Evolutionary conservation across 1,140 invertebrate genomes (phyloP), one percentile per base, ranked within the genome.

Genomic region (Drosophila bocki): DNA sequence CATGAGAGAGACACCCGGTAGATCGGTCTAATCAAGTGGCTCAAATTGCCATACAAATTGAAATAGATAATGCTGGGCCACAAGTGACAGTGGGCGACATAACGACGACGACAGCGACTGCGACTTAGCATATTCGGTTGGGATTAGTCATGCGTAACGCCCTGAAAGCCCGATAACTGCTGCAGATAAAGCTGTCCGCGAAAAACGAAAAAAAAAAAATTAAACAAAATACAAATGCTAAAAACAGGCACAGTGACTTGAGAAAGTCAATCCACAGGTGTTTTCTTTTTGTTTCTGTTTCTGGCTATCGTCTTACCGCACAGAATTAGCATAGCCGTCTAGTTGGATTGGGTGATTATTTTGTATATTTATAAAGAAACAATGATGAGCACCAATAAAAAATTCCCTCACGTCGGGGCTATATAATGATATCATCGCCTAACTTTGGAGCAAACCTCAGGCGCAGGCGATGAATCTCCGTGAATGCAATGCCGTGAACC

Each of bases 331-430:
- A 76, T 76, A 65, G 58, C 71, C 61, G 72, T 70, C 78, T 81
- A 82, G 75, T 71, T 79, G 61, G 61, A 37, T 56, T 69, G 54
- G 54, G 47, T 47, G 53, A 79, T 72, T 50, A 60, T 60, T 62
- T 53, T 45, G 22, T 76, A 64, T 50, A 32, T 32, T 17, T 63
- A 59, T 41, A 63, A 59, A 62, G 51, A 53, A 64, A 76, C 79
- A 86, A 82, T 80, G 80, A 88, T 87, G 83, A 87, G 80, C 80
- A 59, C 45, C 84, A 88, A 87, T 83, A 87, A 80, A 86, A 79
- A 87, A 87, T 87, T 83, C 80, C 84, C 80, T 67, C 83, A 87
- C 83, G 80, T 87, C 64, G 59, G 32, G 59, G 32, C 15, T 50
- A 42, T 45, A 37, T 17, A 64, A 65, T 87, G 83, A 87, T 87